Evolutionary conservation across 1,140 invertebrate species (phyloP).

Genomic region (Drosophila tsacasi): DNA sequence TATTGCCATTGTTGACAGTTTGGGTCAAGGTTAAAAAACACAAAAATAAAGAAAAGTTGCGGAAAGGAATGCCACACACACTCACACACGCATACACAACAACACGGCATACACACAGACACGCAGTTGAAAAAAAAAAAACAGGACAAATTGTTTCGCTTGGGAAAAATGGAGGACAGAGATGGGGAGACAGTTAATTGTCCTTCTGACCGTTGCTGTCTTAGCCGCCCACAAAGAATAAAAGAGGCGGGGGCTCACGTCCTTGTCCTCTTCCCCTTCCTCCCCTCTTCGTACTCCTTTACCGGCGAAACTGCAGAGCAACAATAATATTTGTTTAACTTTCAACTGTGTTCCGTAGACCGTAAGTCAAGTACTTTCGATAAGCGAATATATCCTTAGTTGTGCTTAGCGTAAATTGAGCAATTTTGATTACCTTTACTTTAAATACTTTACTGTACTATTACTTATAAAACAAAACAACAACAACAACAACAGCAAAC

Average conservation of each 20-base stretch:
- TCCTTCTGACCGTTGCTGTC: conserved; percentile 28
- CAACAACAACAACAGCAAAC: conserved; percentile 25
- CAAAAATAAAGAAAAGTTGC: conserved; percentile 32
- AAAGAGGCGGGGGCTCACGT: background rate
- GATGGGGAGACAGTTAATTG: conserved; percentile 29
- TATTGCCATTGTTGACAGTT: conserved; percentile 44
- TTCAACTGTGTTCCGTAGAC: conserved; percentile 18
- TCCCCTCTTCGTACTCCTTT: conserved; percentile 9
- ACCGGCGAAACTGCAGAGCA: conserved; percentile 8
- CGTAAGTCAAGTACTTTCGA: conserved; percentile 26
- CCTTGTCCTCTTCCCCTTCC: conserved; percentile 11
- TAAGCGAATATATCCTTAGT: conserved; percentile 19
- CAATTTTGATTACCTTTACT: conserved; percentile 15
- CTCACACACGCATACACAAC: conserved; percentile 30
- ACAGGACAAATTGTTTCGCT: conserved; percentile 44
- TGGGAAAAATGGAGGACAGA: conserved; percentile 13
- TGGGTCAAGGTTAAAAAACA: conserved; percentile 57
- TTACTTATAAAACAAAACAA: conserved; percentile 40
- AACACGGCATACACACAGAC: conserved; percentile 14
- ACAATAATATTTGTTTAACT: conserved; percentile 18
- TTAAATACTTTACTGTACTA: conserved; percentile 2
- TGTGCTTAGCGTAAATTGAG: conserved; percentile 29
- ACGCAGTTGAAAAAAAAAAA: conserved; percentile 16
- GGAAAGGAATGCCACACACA: conserved; percentile 37
- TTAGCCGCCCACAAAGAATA: conserved; percentile 4